A percentile compares a stretch with the other conserved stretches of the same genome.
These are phyloP conservation scores for Galeopterus variegatus DNA, from an alignment of 2,113 vertebrate species.

Conservation along the genomic window DNA sequence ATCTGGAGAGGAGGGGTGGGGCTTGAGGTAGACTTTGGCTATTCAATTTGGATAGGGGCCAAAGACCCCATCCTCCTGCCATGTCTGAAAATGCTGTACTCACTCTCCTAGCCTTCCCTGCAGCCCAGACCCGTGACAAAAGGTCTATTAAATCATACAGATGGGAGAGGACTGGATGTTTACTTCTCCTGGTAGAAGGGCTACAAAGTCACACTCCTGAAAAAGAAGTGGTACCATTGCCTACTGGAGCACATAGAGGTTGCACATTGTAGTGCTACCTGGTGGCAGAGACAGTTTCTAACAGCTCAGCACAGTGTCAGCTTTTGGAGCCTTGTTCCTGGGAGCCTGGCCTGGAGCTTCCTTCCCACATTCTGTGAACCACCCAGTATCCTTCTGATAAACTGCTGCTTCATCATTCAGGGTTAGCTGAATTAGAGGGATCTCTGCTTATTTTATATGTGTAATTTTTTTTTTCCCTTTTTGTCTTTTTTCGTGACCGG, in stretches of 20 bases:
- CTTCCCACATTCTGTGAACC: not conserved
- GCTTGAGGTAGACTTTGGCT: not conserved
- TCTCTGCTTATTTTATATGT: not conserved
- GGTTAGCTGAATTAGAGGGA: not conserved
- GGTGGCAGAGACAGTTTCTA: not conserved
- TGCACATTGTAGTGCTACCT: not conserved
- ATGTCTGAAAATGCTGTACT: not conserved
- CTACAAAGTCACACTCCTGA: not conserved
- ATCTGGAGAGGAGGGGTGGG: not conserved
- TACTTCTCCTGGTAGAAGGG: not conserved
- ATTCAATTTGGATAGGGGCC: not conserved
- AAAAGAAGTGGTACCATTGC: not conserved
- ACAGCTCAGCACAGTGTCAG: not conserved
- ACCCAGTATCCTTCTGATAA: not conserved
- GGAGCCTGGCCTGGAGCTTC: not conserved
- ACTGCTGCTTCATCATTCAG: not conserved
- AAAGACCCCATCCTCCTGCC: not conserved
- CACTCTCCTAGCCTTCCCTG: not conserved
- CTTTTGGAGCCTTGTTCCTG: not conserved
- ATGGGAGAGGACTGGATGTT: not conserved
- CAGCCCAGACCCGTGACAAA: not conserved
- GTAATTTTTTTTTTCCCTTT: too few species aligned
- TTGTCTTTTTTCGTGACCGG: too few species aligned
- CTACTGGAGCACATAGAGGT: not conserved
- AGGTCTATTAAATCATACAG: not conserved